Percentiles rank a stretch among this genome's conserved stretches.
Conservation (phyloP, 2,113 vertebrate species). For the Pedionomus torquatus region DNA sequence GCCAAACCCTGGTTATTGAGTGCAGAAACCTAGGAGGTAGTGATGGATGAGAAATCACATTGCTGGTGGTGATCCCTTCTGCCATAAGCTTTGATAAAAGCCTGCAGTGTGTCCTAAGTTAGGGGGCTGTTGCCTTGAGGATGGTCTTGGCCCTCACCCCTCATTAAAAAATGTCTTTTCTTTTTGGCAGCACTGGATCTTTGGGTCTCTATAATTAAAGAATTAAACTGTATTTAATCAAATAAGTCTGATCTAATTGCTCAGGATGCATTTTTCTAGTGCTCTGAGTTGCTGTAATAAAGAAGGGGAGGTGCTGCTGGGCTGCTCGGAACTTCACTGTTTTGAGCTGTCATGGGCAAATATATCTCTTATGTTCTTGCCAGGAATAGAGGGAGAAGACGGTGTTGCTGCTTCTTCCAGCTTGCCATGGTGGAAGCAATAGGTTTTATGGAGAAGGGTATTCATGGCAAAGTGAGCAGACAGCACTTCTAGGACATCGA, state of each 20-base stretch:
- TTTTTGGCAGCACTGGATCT: neutral
- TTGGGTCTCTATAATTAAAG: neutral
- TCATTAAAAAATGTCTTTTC: neutral
- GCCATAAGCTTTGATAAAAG: neutral
- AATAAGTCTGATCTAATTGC: neutral
- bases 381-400: constrained; percentile 19
- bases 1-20: neutral
- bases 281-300: neutral
- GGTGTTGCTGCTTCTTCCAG: neutral
- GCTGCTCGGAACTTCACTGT: neutral
- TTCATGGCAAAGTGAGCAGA: neutral
- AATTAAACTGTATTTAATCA: neutral
- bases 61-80: neutral
- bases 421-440: neutral
- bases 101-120: neutral
- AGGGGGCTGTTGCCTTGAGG: neutral
- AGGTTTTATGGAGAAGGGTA: neutral
- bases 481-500: neutral
- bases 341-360: constrained; percentile 1
- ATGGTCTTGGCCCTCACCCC: neutral
- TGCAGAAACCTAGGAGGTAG: neutral
- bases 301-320: neutral
- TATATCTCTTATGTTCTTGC: neutral
- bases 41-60: neutral
- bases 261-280: neutral